A percentile compares a stretch with the other conserved stretches of the same genome.
These are phyloP conservation scores for Myotis myotis DNA, from an alignment of 2,797 vertebrate species.

Conservation along the genomic window DNA sequence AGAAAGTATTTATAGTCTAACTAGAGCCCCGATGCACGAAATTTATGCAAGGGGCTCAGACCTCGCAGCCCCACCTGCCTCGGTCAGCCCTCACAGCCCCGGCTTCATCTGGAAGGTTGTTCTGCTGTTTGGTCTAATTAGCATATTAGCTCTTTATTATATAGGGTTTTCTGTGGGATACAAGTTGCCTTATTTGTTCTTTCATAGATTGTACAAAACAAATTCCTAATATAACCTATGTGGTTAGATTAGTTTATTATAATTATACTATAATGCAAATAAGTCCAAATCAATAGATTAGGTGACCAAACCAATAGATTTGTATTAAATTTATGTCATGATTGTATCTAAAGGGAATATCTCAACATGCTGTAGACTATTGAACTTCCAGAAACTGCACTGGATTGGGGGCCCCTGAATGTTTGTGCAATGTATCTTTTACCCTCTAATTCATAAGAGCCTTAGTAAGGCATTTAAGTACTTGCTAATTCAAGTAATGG, in stretches of 20 bases:
- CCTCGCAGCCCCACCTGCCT: no score
- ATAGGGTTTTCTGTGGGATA: background rate
- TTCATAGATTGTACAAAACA: background rate
- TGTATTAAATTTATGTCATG: background rate
- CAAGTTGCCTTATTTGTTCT: background rate
- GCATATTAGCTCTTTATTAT: no score
- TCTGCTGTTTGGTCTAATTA: no score
- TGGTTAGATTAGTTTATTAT: background rate
- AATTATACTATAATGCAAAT: background rate
- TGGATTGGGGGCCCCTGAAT: background rate
- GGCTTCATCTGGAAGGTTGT: no score
- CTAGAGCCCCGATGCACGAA: no score
- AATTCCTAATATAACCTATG: background rate
- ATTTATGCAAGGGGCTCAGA: no score
- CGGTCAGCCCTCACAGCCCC: accelerated
- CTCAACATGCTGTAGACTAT: background rate
- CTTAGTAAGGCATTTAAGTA: no score
- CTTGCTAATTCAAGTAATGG: background rate
- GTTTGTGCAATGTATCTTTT: background rate
- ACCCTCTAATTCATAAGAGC: background rate
- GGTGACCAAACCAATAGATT: background rate
- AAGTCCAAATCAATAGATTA: background rate
- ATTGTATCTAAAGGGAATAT: background rate
- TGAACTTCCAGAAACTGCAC: background rate
- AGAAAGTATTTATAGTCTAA: background rate